Evolutionary conservation across 1,140 invertebrate species (phyloP), one percentile per base, ranked within the genome.

Genomic region (Globodera rostochiensis): DNA sequence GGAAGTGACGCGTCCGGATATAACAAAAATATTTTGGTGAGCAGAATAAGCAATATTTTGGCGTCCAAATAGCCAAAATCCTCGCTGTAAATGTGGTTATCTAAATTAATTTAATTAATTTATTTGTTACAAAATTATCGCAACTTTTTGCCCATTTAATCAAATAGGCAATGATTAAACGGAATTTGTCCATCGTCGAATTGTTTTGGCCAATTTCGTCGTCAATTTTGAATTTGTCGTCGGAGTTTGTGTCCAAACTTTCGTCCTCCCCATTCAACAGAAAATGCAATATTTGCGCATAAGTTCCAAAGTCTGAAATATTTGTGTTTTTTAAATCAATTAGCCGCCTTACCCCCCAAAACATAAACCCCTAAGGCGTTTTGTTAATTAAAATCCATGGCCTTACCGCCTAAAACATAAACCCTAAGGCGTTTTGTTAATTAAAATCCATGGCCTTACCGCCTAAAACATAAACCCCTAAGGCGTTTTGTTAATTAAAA

Each of bases 21-120:
- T 46, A 74, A 46, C 19, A 74, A 57, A 74, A 74, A 50, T 74
- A 74, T 21, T 74, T 74, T 74, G 6, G 36, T 57, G 8, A 57
- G 47, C 53, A 74, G 19, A 74, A 74, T 45, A 74, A 21, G 6
- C n/a, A 74, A 74, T 9, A 25, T 50, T 50, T 49, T 50, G n/a
- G 47, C 36, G n/a, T 46, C 53, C 19, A 74, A 74, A 74, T 36
- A 74, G 25, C 73, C 73, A 36, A 50, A 74, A 36, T 74, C 53
- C 3, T n/a, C 73, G 47, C 73, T 57, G 53, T 45, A 46, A 74
- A 74, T 74, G 36, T n/a, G 21, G 6, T 74, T 74, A 74, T 21
- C 73, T 74, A 50, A 36, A 64, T 19, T 3, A 64, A 64, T 64
- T 64, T 7, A 53, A 53, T 64, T 15, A 19, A 64, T 64, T 64